A percentile compares a stretch with the other conserved stretches of the same genome.
Evolutionary conservation across 2,888 invertebrate genomes (phyloP).

Genomic region (Volucella zonaria): DNA sequence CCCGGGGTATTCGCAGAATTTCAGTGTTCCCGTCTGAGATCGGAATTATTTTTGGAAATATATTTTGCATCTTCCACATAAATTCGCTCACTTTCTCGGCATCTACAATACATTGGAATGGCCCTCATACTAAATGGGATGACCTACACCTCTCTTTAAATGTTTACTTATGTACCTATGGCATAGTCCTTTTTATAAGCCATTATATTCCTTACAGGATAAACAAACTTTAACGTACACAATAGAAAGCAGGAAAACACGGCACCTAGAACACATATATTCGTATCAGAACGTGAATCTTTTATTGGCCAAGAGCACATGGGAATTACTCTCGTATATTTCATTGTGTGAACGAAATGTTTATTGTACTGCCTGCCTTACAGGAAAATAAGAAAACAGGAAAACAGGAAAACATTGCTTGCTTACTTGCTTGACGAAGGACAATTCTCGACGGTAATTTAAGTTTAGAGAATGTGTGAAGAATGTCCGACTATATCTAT

Average conservation of each 20-base stretch:
- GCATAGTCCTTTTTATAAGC: conserved; percentile 13
- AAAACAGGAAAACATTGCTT: neutral
- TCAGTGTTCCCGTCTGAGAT: too few species aligned
- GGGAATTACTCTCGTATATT: conserved; percentile 24
- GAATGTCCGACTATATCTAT: conserved; percentile 18
- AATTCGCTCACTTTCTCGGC: too few species aligned
- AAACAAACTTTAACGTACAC: neutral
- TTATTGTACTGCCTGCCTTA: conserved; percentile 5
- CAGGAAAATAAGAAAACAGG: neutral
- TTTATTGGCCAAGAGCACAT: conserved; percentile 29
- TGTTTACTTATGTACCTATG: neutral
- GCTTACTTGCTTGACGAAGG: conserved; percentile 34
- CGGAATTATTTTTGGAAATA: too few species aligned
- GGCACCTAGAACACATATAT: neutral
- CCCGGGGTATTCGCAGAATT: too few species aligned
- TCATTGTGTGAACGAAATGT: conserved; percentile 39
- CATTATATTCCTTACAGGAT: conserved; percentile 10
- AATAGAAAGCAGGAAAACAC: neutral
- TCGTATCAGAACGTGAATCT: conserved; percentile 26
- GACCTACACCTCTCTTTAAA: neutral
- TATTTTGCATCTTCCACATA: too few species aligned
- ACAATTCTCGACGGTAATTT: conserved; percentile 54
- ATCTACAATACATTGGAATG: too few species aligned
- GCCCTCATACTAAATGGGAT: too few species aligned
- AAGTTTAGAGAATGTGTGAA: conserved; percentile 35